A percentile compares a stretch with the other conserved stretches of the same genome.
phyloP scores from a whole-genome alignment of 1,140 invertebrate species.

The Caenorhabditis latens region DNA sequence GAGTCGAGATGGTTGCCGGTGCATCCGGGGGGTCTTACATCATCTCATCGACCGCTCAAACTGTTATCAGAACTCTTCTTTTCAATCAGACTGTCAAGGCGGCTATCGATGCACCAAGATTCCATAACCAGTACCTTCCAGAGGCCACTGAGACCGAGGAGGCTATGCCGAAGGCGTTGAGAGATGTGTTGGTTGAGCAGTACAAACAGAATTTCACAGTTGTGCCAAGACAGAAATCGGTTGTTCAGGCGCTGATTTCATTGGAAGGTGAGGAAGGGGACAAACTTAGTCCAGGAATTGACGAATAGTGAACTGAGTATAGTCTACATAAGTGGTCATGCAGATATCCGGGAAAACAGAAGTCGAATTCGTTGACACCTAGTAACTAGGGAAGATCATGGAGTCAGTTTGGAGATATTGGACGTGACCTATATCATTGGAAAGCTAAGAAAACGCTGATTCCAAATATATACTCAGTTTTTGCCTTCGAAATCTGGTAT shows the following conservation, averaged over 20 bases:
- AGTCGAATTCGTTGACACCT: too few species aligned
- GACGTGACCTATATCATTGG: too few species aligned
- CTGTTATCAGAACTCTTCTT: constrained; percentile 86
- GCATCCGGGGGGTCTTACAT: constrained; percentile 92
- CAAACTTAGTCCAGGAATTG: too few species aligned
- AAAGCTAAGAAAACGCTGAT: too few species aligned
- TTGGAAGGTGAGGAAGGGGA: neutral
- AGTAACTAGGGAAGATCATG: too few species aligned
- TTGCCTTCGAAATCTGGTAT: too few species aligned
- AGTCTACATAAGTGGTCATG: too few species aligned
- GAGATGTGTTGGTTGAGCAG: constrained; percentile 61
- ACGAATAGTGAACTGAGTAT: too few species aligned
- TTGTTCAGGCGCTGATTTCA: constrained; percentile 73
- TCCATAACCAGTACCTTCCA: constrained; percentile 93
- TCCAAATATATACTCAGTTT: too few species aligned
- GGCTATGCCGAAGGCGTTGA: constrained; percentile 82
- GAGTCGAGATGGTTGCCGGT: constrained; percentile 85
- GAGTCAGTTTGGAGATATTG: too few species aligned
- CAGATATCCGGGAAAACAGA: too few species aligned
- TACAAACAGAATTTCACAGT: constrained; percentile 72
- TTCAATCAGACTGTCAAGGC: constrained; percentile 87
- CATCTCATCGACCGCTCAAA: constrained; percentile 85
- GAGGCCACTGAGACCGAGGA: constrained; percentile 87
- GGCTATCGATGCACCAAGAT: constrained; percentile 87
- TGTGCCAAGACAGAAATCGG: constrained; percentile 70